A percentile compares a stretch with the other conserved stretches of the same genome.
Conservation (phyloP, 2,797 vertebrate species). For the Hipposideros larvatus region DNA sequence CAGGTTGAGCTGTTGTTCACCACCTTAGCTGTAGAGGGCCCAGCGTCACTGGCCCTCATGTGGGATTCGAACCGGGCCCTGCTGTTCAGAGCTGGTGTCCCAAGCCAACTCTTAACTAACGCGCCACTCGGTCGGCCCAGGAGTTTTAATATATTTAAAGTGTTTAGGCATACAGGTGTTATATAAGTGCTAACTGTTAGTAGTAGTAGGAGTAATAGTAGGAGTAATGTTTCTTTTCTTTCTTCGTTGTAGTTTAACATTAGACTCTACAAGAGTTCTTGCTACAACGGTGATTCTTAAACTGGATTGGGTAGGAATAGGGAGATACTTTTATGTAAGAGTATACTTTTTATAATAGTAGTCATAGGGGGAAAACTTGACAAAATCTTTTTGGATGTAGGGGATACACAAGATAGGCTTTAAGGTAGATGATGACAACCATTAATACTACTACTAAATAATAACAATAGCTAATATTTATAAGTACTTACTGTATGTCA, state of each 20-base stretch:
- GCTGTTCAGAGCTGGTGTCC: too few species aligned
- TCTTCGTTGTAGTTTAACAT: neutral
- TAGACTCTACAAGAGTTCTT: constrained; percentile 36
- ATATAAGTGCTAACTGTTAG: neutral
- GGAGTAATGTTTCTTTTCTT: neutral
- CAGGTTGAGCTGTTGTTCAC: too few species aligned
- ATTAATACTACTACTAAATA: neutral
- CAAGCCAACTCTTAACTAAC: too few species aligned
- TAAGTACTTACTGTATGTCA: neutral
- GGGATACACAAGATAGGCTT: neutral
- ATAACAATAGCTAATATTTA: constrained; percentile 19
- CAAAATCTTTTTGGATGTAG: neutral
- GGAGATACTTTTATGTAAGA: neutral
- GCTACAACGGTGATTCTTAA: constrained; percentile 51
- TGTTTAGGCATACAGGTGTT: neutral
- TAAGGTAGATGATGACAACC: neutral
- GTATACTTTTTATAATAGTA: constrained; percentile 19
- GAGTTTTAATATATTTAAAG: neutral
- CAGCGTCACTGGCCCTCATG: too few species aligned
- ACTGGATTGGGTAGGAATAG: neutral
- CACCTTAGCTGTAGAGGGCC: too few species aligned
- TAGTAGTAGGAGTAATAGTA: neutral
- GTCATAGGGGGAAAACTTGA: neutral
- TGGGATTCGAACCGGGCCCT: too few species aligned
- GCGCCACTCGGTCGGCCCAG: too few species aligned